Base-by-base conservation (phyloP, 2,888 invertebrate genomes). In the Clistopyga incitator region DNA sequence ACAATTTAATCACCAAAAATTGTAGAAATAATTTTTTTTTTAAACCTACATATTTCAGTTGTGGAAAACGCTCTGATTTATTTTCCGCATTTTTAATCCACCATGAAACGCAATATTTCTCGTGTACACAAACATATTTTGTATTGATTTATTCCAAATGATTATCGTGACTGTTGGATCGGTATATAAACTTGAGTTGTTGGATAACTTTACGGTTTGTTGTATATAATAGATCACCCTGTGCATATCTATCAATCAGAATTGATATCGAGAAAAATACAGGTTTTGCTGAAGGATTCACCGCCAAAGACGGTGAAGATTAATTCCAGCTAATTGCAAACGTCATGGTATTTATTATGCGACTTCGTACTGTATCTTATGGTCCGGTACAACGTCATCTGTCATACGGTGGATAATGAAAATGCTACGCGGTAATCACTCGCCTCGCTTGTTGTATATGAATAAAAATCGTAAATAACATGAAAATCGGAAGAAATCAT, bases 391-490 rank as follows among this genome's bases (percentile, higher is more conserved):
- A 68, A 23, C 11, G 47, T 68, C 34, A 42, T 68, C 76, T 61
- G n/a, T 52, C 20, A 25, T 54, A 20, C 42, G 18, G 23, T 23
- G 65, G 47, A 71, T 78, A 81, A 81, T 81, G 78, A 59, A 84
- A 81, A 81, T 75, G 75, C 65, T 78, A 45, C 38, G 64, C 70
- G 81, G 70, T 29, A 11, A 11, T 61, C 42, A 74, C 61, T 77
- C 68, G 45, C 34, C 42, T 56, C 20, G 34, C 20, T 47, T 15
- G 15, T n/a, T n/a, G 6, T 29, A 42, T 10, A 45, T 6, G 34
- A 67, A 56, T 67, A 82, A 71, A 71, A 50, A 67, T 34, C 29
- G 8, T 59, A 68, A 61, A 79, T 74, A 11, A 70, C 18, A 13
- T 61, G 3, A 34, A 67, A 75, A 54, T 71, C 20, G 29, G 25